phyloP scores from a whole-genome alignment of 1,140 invertebrate species.

The Asbolus verrucosus region DNA sequence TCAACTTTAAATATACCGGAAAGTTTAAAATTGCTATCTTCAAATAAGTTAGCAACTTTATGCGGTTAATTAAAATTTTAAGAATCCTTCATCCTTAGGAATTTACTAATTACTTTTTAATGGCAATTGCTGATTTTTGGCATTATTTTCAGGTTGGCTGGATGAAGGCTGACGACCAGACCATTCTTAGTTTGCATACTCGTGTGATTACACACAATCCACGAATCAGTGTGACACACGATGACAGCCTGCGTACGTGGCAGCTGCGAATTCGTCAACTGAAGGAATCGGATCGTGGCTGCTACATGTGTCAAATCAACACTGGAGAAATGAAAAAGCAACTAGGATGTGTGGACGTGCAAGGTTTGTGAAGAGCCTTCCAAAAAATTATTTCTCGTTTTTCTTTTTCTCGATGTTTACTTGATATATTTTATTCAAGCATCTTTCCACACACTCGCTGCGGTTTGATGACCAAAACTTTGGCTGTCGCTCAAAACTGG shows the following conservation, averaged over 20 bases:
- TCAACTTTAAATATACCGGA: constrained; percentile 25
- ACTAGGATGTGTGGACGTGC: constrained; percentile 88
- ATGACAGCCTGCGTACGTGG: constrained; percentile 80
- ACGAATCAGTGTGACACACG: constrained; percentile 69
- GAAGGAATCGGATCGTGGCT: constrained; percentile 79
- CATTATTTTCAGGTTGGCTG: constrained; percentile 82
- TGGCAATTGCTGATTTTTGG: constrained; percentile 12
- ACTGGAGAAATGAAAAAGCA: constrained; percentile 90
- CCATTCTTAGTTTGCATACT: constrained; percentile 86
- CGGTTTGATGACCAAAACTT: too few relatives aligned
- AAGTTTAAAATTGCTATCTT: constrained; percentile 17
- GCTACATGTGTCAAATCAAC: constrained; percentile 92
- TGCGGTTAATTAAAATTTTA: constrained; percentile 43
- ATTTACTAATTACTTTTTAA: constrained; percentile 25
- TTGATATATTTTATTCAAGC: background rate
- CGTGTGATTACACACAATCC: constrained; percentile 90
- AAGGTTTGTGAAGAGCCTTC: constrained; percentile 69
- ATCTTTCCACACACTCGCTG: too few relatives aligned
- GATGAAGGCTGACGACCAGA: constrained; percentile 90
- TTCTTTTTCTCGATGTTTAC: background rate
- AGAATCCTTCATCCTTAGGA: constrained; percentile 7
- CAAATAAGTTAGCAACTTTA: background rate
- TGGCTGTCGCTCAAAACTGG: too few relatives aligned
- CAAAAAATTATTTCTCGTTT: too few relatives aligned
- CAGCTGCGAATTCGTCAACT: constrained; percentile 81